phyloP scores from a whole-genome alignment of 2,113 vertebrate species.

The Amia ocellicauda region DNA sequence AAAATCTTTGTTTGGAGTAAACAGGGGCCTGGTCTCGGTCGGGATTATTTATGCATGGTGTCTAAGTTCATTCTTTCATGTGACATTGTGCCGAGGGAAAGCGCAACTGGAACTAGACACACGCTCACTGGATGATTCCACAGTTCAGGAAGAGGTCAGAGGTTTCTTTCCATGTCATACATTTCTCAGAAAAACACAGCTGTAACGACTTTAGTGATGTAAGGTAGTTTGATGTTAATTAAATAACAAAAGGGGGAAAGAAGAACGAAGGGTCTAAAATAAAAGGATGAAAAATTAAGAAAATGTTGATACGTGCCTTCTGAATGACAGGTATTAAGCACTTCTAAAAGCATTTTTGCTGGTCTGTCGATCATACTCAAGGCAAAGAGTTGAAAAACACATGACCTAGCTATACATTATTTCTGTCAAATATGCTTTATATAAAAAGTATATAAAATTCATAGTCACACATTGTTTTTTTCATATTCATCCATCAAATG shows the following conservation, averaged over 20 bases:
- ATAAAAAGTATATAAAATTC: too few species aligned
- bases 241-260: constrained; percentile 57
- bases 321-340: too few species aligned
- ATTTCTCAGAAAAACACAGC: constrained; percentile 65
- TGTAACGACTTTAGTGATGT: constrained; percentile 55
- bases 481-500: too few species aligned
- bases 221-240: constrained; percentile 57
- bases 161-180: constrained; percentile 50
- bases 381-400: too few species aligned
- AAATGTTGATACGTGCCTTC: too few species aligned
- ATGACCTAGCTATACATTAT: too few species aligned
- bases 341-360: too few species aligned
- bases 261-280: constrained; percentile 35
- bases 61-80: constrained; percentile 33
- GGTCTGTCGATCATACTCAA: too few species aligned
- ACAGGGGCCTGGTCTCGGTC: constrained; percentile 40
- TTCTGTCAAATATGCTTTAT: too few species aligned
- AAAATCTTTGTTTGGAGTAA: constrained; percentile 60
- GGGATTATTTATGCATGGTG: constrained; percentile 38
- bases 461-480: too few species aligned
- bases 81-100: background rate
- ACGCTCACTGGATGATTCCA: constrained; percentile 40
- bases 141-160: constrained; percentile 55
- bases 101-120: constrained; percentile 18
- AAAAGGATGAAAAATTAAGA: constrained; percentile 23